Percentiles rank a stretch among this genome's conserved stretches.
These are phyloP conservation scores for Grallaria varia DNA, from an alignment of 2,113 vertebrate genomes.

Conservation along the genomic window DNA sequence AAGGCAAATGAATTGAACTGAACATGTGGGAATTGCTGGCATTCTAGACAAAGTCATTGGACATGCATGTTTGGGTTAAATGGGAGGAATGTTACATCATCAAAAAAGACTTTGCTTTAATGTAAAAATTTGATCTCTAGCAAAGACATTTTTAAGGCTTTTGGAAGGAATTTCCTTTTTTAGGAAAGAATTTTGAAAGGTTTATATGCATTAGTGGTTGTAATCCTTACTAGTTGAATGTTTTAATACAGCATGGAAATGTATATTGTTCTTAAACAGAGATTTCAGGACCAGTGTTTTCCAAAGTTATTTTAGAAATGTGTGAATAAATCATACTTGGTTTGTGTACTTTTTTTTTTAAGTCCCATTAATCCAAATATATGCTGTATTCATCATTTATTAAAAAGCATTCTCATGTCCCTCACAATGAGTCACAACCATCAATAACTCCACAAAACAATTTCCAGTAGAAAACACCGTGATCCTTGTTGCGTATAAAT, in stretches of 20 bases:
- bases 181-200: neutral
- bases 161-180: conserved; percentile 13
- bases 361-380: neutral
- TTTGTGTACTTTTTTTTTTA: neutral
- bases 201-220: neutral
- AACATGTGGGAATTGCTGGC: conserved; percentile 15
- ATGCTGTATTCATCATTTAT: neutral
- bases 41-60: conserved; percentile 14
- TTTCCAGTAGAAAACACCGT: neutral
- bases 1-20: neutral
- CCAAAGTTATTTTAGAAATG: neutral
- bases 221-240: neutral
- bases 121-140: neutral
- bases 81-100: conserved; percentile 28
- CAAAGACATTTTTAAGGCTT: conserved; percentile 4
- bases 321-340: neutral
- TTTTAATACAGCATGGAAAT: neutral
- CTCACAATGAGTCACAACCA: neutral
- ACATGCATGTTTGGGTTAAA: conserved; percentile 6
- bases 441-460: neutral
- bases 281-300: neutral
- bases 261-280: neutral
- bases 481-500: neutral
- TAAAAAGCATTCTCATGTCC: neutral
- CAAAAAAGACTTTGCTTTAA: conserved; percentile 11